Evolutionary conservation across 2,113 vertebrate genomes (phyloP).

Genomic region (Bubalus kerabau): DNA sequence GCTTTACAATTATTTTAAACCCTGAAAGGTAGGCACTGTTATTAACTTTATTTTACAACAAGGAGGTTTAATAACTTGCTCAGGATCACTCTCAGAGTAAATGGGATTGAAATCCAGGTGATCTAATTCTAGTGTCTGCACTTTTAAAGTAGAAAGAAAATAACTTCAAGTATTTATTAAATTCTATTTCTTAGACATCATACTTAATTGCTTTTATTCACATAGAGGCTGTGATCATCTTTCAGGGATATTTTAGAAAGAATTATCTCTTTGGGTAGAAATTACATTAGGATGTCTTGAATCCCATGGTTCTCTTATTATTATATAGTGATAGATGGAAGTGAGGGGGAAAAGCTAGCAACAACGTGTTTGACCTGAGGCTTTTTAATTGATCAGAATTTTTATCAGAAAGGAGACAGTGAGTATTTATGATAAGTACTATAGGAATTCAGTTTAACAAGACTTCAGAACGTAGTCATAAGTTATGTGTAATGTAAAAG

Average conservation of each 20-base stretch:
- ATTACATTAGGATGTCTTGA: neutral
- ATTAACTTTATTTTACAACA: neutral
- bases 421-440: neutral
- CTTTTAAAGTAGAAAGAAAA: neutral
- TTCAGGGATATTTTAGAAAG: constrained; percentile 5
- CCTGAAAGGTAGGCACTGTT: neutral
- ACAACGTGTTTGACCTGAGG: neutral
- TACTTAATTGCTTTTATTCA: neutral
- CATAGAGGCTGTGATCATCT: neutral
- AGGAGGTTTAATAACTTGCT: neutral
- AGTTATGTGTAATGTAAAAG: neutral
- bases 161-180: neutral
- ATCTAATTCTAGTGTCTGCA: neutral
- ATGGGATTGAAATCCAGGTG: neutral
- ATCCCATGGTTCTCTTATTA: neutral
- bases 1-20: neutral
- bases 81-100: neutral
- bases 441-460: constrained; percentile 1
- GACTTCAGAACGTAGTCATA: constrained; percentile 4
- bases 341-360: neutral
- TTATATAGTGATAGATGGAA: neutral
- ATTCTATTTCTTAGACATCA: neutral
- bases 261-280: neutral
- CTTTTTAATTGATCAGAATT: constrained; percentile 26
- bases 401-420: constrained; percentile 19